A percentile compares a stretch with the other conserved stretches of the same genome.
Conservation (phyloP, 2,888 invertebrate species). For the Diogma glabrata region DNA sequence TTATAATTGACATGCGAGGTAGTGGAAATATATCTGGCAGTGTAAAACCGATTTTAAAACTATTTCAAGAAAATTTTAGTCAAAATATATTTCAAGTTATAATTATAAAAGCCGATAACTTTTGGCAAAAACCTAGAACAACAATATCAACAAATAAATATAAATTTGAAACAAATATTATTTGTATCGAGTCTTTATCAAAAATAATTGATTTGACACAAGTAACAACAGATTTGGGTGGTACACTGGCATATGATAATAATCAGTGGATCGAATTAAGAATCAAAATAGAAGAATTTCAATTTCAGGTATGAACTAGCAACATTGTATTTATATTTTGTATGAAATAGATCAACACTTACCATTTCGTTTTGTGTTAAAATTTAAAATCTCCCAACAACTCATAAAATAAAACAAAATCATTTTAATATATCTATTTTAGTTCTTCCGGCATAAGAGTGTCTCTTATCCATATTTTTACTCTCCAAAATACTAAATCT, state of each 20-base stretch:
- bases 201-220: conserved; percentile 90
- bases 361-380: too few species aligned
- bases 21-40: conserved; percentile 70
- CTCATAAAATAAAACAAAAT: too few species aligned
- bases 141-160: conserved; percentile 96
- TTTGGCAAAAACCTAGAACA: conserved; percentile 99
- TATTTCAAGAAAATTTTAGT: conserved; percentile 91
- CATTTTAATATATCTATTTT: too few species aligned
- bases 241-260: conserved; percentile 88
- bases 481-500: too few species aligned
- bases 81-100: conserved; percentile 86
- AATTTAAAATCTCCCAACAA: too few species aligned
- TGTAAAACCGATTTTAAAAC: conserved; percentile 95
- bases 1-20: conserved; percentile 96
- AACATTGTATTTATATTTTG: too few species aligned
- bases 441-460: too few species aligned
- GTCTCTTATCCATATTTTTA: too few species aligned
- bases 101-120: conserved; percentile 97
- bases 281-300: conserved; percentile 87
- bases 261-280: conserved; percentile 94
- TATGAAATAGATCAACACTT: too few species aligned
- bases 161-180: conserved; percentile 97
- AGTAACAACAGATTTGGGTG: conserved; percentile 87
- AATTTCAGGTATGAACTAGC: conserved; percentile 57
- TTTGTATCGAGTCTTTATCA: conserved; percentile 86